Evolutionary conservation across 2,888 invertebrate species (phyloP), one percentile per base, ranked within the genome.

Genomic region (Calephelis perditalis): DNA sequence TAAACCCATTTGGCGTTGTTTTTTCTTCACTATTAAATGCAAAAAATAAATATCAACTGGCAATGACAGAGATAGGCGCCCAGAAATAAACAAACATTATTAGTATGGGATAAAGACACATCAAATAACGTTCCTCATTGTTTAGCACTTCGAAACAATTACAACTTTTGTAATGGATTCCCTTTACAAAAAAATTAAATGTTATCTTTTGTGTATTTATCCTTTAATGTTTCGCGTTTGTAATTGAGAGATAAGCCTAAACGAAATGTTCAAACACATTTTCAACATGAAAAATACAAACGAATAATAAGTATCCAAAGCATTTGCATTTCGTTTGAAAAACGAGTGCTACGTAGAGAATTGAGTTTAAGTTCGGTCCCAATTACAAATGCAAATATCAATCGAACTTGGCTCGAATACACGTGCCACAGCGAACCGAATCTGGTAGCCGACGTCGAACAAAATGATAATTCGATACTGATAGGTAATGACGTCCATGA

Each of bases 331-430:
- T 52, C 26, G 26, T 52, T 52, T 52, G 52, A 52, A 52, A 52
- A 52, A 52, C 52, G 52, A 26, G 52, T 52, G 26, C 52, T 10
- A 26, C 35, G 52, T 35, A 9, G 52, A 11, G 52, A 26, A 35
- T 52, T 26, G 52, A 52, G 52, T 52, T 52, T 52, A 52, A 52
- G 52, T 52, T 52, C 49, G 10, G 35, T 52, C 35, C 49, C 49
- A 52, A 52, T 52, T 52, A 52, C 26, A 52, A 52, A 52, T 52
- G 49, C 49, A 52, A 52, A 52, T 52, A 52, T 52, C 15, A 52
- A 52, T 52, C 49, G 49, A 49, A 49, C 49, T 49, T 49, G 49
- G 49, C 49, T 47, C 35, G 49, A 35, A 49, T 10, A 49, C 35
- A 26, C 15, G 49, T 4, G 49, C 49, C 15, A 47, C 15, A 49